A percentile compares a stretch with the other conserved stretches of the same genome.
Evolutionary conservation across 2,113 vertebrate genomes (phyloP).

Genomic region (Noctilio leporinus): DNA sequence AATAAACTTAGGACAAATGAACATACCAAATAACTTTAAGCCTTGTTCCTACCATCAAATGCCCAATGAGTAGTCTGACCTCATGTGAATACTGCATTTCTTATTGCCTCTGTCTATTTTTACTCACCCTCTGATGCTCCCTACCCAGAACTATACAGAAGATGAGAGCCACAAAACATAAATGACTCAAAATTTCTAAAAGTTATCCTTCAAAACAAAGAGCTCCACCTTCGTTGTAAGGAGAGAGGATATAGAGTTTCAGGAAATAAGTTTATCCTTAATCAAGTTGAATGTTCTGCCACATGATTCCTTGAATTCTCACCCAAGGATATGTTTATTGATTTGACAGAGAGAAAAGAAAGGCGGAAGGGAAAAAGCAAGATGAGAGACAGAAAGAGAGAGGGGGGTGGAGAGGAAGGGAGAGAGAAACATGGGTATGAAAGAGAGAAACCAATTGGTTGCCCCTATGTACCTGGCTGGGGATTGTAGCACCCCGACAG

Average conservation of each 20-base stretch:
- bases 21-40: background rate
- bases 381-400: too few species aligned
- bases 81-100: background rate
- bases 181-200: background rate
- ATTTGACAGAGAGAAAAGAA: too few species aligned
- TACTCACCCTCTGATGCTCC: background rate
- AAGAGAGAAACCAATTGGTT: too few species aligned
- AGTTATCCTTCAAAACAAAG: background rate
- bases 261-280: background rate
- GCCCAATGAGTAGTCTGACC: background rate
- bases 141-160: background rate
- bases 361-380: too few species aligned
- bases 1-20: background rate
- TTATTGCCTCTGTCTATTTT: background rate
- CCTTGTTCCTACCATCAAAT: background rate
- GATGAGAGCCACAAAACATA: background rate
- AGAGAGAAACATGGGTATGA: too few species aligned
- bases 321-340: too few species aligned
- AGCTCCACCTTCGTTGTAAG: background rate
- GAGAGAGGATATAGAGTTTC: background rate
- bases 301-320: background rate
- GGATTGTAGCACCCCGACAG: too few species aligned
- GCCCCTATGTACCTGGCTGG: too few species aligned
- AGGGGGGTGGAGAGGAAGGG: too few species aligned
- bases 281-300: background rate